Conservation (phyloP, 2,113 vertebrate genomes). For the Sorex fumeus region DNA sequence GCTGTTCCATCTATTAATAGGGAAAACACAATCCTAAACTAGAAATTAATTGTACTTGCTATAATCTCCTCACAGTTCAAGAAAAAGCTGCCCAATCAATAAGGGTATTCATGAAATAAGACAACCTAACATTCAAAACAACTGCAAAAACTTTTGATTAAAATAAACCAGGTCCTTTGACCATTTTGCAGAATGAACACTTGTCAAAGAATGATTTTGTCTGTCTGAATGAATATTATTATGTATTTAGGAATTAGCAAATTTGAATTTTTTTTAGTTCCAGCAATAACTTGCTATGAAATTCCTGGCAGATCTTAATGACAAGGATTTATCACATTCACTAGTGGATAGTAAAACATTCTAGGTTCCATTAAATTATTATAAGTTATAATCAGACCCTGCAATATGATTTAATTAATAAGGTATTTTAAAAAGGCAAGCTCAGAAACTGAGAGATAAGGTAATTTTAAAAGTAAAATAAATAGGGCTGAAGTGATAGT, state of each 20-base stretch:
- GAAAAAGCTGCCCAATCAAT: not conserved
- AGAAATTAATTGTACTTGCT: conserved; percentile 17
- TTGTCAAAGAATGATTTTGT: conserved; percentile 15
- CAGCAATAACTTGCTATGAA: not conserved
- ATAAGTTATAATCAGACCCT: not conserved
- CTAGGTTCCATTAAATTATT: not conserved
- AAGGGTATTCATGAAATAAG: not conserved
- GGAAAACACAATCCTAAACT: conserved; percentile 40
- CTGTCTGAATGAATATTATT: not conserved
- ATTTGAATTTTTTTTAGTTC: conserved; percentile 53
- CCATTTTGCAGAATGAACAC: not conserved
- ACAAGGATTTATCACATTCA: not conserved
- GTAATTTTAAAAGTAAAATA: conserved; percentile 17
- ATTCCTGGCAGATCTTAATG: not conserved
- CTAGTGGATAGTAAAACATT: not conserved
- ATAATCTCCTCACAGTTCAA: not conserved
- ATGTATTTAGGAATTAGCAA: conserved; percentile 12
- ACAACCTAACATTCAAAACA: not conserved
- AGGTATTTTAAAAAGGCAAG: not conserved
- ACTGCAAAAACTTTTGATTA: not conserved
- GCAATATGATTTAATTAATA: not conserved
- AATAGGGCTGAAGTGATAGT: too few relatives aligned
- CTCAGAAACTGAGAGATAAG: not conserved
- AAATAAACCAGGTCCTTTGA: not conserved
- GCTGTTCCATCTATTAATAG: not conserved